A percentile compares a stretch with the other conserved stretches of the same genome.
Conservation (phyloP, 2,113 vertebrate genomes). For the Chroicocephalus ridibundus region DNA sequence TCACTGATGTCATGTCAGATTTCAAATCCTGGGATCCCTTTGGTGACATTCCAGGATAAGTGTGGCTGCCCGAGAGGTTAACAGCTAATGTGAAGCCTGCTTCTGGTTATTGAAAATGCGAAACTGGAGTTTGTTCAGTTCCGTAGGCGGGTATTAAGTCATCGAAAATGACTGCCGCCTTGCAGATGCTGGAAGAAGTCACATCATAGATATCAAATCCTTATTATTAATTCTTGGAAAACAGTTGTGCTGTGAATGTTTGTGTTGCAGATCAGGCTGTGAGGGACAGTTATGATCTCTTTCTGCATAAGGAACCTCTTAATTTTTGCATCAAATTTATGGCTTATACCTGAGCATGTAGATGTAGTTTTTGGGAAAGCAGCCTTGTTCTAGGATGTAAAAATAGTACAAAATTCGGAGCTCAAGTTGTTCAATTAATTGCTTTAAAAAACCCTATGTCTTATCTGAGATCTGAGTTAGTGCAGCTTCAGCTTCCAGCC, state of each 20-base stretch:
- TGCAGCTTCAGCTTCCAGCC: not conserved
- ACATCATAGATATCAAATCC: not conserved
- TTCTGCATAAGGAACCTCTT: not conserved
- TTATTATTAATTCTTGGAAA: not conserved
- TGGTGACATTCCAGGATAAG: not conserved
- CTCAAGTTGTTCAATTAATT: not conserved
- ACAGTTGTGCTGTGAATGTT: not conserved
- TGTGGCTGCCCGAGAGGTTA: not conserved
- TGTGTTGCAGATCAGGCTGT: not conserved
- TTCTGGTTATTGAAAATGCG: not conserved
- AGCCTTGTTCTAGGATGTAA: not conserved
- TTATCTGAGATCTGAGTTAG: not conserved
- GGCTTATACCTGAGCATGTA: rapidly evolving
- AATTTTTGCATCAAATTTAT: not conserved
- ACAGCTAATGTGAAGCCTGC: not conserved
- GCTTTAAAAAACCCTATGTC: not conserved
- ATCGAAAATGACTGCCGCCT: not conserved
- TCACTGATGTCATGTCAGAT: not conserved
- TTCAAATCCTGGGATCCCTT: not conserved
- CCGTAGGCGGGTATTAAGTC: not conserved
- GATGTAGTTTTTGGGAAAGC: not conserved
- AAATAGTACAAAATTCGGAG: not conserved
- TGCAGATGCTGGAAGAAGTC: not conserved
- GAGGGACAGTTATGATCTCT: not conserved
- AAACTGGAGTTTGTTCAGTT: not conserved